Evolutionary conservation across 1,140 invertebrate genomes (phyloP).

Genomic region (Mactra quadrangularis): DNA sequence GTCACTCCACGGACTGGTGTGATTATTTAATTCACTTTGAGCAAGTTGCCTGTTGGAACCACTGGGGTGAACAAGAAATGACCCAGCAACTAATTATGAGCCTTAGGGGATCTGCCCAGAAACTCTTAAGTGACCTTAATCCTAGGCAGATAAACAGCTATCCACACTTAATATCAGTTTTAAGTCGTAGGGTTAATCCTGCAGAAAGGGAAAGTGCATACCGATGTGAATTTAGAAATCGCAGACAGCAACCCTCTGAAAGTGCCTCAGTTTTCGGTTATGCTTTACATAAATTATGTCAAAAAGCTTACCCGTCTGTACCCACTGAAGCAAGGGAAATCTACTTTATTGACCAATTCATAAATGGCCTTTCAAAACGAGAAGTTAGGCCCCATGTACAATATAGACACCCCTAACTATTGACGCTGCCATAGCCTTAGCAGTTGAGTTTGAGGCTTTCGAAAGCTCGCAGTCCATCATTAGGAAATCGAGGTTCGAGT

Average conservation of each 20-base stretch:
- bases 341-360: conserved; percentile 37
- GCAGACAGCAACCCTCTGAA: conserved; percentile 6
- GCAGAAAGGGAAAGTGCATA: conserved; percentile 49
- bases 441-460: conserved; percentile 37
- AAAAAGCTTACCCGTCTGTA: conserved; percentile 41
- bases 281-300: conserved; percentile 29
- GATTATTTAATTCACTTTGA: conserved; percentile 59
- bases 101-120: conserved; percentile 26
- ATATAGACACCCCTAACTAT: conserved; percentile 4
- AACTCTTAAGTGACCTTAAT: conserved; percentile 34
- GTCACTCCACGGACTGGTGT: conserved; percentile 11
- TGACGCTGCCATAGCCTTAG: conserved; percentile 5
- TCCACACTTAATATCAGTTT: background rate
- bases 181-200: conserved; percentile 43
- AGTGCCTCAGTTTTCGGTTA: conserved; percentile 47
- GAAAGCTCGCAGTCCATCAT: conserved; percentile 24
- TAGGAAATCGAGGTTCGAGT: conserved; percentile 9
- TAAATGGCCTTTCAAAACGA: conserved; percentile 11
- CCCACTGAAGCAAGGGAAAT: conserved; percentile 31
- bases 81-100: conserved; percentile 63
- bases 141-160: conserved; percentile 5
- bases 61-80: conserved; percentile 43
- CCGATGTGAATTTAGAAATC: conserved; percentile 53
- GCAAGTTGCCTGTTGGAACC: conserved; percentile 39
- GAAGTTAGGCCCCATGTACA: conserved; percentile 39